These are phyloP conservation scores for Henricia sp. DNA, from an alignment of 53 echinoderm and acorn worm genomes.

Conservation along the genomic window DNA sequence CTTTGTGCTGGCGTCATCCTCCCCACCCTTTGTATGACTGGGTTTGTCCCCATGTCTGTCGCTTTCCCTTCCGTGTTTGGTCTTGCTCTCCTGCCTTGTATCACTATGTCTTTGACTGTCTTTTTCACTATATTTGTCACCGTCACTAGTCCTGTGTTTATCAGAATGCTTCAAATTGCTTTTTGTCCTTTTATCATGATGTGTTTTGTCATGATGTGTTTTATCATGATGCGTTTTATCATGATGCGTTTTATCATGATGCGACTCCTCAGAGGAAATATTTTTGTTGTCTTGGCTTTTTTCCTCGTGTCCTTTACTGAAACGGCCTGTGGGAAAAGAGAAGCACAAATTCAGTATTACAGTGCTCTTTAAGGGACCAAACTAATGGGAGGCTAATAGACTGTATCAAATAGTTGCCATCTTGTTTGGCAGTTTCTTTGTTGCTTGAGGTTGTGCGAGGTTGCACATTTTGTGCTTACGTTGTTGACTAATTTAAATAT, in stretches of 20 bases:
- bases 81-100: background rate
- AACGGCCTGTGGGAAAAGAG: conserved; percentile 68
- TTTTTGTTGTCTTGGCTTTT: conserved; percentile 42
- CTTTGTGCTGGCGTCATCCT: conserved; percentile 26
- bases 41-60: conserved; percentile 35
- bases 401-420: too few species aligned
- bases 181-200: conserved; percentile 16
- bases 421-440: too few species aligned
- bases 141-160: conserved; percentile 40
- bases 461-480: too few species aligned
- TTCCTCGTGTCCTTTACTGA: conserved; percentile 82
- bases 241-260: conserved; percentile 17
- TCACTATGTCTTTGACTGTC: conserved; percentile 30
- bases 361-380: too few species aligned
- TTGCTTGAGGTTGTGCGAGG: too few species aligned
- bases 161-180: conserved; percentile 1
- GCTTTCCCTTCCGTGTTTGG: conserved; percentile 37
- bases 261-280: conserved; percentile 35
- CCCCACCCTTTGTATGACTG: conserved; percentile 15
- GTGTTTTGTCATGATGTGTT: background rate
- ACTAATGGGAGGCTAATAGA: too few species aligned
- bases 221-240: conserved; percentile 2
- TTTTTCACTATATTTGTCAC: background rate
- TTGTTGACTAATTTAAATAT: too few species aligned
- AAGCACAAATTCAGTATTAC: too few species aligned